Evolutionary conservation across 2,797 vertebrate genomes (phyloP), one percentile per base, ranked within the genome.

Genomic region (Sebastes minor): DNA sequence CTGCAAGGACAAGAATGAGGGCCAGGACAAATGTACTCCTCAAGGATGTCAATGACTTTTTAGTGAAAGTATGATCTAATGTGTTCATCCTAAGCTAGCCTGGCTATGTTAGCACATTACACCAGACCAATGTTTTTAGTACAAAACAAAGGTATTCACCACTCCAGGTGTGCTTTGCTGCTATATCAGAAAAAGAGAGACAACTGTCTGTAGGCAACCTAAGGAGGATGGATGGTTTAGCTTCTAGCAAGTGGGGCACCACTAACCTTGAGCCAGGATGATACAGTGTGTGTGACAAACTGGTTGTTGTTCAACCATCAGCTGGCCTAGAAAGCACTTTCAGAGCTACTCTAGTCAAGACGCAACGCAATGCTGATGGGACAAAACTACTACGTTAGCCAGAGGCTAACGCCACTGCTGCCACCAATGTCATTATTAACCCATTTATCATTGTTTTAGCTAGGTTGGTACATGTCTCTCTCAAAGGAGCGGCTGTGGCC

Each of bases 351-450:
- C 28, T 32, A 82, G 56, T 71, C 23, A 67, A 69, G 57, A 75
- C 0, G 0, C 28, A 74, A 60, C 65, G 5, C 22, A 70, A 23
- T 69, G 59, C 82, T 82, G 61, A 74, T 53, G 66, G 62, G 57
- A 83, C 65, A 70, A 64, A 80, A 68, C 46, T 35, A 63, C 71
- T 49, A 25, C 18, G 6, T 52, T 32, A 42, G 68, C 78, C 64
- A 33, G 56, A 59, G 80, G 82, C 69, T 14, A 68, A 68, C 6
- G 2, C 68, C 35, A 12, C 28, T 23, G 38, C 28, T 60, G 67
- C 61, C 59, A 71, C 49, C 72, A 14, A 42, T 69, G 57, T 56
- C 75, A 59, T 84, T 84, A 86, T 86, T 86, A 86, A 81, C 22
- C 63, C 59, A 83, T 88, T 83, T 32, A 72, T 88, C 82, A 80